These are phyloP conservation scores for Adrianichthys oophorus DNA, from an alignment of 2,797 vertebrate species.

Conservation along the genomic window DNA sequence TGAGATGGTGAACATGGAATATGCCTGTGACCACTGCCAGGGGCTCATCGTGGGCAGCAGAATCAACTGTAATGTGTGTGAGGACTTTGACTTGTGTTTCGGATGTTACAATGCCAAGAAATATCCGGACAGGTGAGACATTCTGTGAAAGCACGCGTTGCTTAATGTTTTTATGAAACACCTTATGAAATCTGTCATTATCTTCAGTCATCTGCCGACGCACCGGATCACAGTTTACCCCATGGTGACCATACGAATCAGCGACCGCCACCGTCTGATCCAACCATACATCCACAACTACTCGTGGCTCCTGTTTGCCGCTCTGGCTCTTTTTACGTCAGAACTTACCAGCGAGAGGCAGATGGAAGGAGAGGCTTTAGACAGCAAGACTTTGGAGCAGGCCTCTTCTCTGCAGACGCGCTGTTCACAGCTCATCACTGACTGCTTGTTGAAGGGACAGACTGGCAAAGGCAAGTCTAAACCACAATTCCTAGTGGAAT, in stretches of 20 bases:
- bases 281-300: slow-evolving; percentile 98
- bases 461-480: slow-evolving; percentile 85
- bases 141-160: not conserved
- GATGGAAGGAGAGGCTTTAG: slow-evolving; percentile 77
- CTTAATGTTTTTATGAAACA: not conserved
- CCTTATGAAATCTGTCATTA: not conserved
- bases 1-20: slow-evolving; percentile 99
- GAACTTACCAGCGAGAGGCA: slow-evolving; percentile 83
- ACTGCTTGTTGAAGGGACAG: slow-evolving; percentile 91
- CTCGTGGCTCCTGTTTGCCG: slow-evolving; percentile 93
- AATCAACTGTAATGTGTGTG: slow-evolving; percentile 94
- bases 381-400: slow-evolving; percentile 54
- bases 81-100: slow-evolving; percentile 97
- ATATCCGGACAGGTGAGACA: slow-evolving; percentile 89
- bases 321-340: slow-evolving; percentile 90
- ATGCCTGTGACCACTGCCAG: slow-evolving; percentile 94
- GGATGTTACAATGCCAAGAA: slow-evolving; percentile 97
- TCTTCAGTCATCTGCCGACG: slow-evolving; percentile 89
- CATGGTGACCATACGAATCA: slow-evolving; percentile 94
- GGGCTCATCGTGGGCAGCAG: slow-evolving; percentile 95
- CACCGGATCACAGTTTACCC: slow-evolving; percentile 93
- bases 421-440: slow-evolving; percentile 90
- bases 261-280: slow-evolving; percentile 92
- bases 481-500: not conserved
- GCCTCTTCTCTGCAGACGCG: slow-evolving; percentile 81